Evolutionary conservation across 2,113 vertebrate genomes (phyloP).

Genomic region (Philantomba maxwellii): DNA sequence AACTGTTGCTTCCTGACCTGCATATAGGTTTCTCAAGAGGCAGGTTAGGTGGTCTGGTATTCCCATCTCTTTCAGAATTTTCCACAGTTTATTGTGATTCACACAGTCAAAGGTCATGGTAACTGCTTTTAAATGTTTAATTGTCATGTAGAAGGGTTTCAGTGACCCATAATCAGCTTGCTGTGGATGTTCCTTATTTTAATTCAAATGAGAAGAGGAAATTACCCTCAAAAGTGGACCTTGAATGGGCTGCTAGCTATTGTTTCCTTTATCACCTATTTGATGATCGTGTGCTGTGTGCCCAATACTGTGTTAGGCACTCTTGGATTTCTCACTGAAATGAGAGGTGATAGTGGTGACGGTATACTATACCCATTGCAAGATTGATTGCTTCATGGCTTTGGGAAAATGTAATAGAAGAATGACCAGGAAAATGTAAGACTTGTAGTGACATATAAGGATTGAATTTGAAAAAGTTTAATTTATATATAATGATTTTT

Average conservation of each 20-base stretch:
- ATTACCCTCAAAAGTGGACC: neutral
- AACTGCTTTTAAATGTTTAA: neutral
- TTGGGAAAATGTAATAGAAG: constrained; percentile 2
- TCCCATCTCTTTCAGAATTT: too few relatives aligned
- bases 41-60: too few relatives aligned
- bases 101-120: neutral
- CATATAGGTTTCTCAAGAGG: too few relatives aligned
- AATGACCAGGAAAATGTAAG: neutral
- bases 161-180: neutral
- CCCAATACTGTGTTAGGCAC: neutral
- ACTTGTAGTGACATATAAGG: neutral
- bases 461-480: neutral
- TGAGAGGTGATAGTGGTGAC: neutral
- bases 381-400: neutral
- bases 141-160: neutral
- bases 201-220: neutral
- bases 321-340: neutral
- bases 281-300: neutral
- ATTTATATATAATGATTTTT: neutral
- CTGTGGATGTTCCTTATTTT: neutral
- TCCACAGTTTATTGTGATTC: too few relatives aligned
- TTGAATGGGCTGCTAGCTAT: neutral
- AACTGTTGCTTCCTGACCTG: too few relatives aligned
- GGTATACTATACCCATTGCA: neutral
- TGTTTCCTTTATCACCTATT: neutral